Evolutionary conservation across 2,797 vertebrate species (phyloP).

Genomic region (Xenentodon cancila): DNA sequence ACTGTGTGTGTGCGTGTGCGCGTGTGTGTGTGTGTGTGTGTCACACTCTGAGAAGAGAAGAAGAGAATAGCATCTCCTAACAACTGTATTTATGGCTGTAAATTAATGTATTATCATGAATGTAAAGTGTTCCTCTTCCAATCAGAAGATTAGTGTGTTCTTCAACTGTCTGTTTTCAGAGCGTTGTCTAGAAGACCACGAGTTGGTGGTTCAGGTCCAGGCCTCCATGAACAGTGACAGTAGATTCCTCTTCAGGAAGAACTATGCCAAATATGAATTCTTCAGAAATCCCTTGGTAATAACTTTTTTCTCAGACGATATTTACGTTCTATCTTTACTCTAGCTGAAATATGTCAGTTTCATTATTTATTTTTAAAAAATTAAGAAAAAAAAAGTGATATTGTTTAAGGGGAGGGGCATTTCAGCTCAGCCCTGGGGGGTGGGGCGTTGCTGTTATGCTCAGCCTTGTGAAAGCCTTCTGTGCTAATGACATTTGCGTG

Average conservation of each 20-base stretch:
- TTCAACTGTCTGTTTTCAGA: conserved; percentile 77
- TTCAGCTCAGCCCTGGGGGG: no score
- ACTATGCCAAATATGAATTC: conserved; percentile 99
- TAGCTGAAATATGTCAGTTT: conserved; percentile 24
- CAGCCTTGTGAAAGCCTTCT: conserved; percentile 33
- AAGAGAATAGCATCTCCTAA: no score
- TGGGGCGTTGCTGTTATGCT: not conserved
- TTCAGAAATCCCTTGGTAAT: conserved; percentile 94
- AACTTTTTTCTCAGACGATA: conserved; percentile 17
- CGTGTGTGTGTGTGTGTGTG: not conserved
- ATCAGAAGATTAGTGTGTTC: not conserved
- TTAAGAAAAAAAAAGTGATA: not conserved
- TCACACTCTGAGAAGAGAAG: no score
- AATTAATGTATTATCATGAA: no score
- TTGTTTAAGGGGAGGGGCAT: no score
- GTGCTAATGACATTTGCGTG: conserved; percentile 50
- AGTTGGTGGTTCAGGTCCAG: conserved; percentile 93
- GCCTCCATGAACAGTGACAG: conserved; percentile 92
- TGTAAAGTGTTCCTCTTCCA: no score
- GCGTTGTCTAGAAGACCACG: conserved; percentile 95
- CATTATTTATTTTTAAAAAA: not conserved
- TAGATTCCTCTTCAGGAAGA: conserved; percentile 98
- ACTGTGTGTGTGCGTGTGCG: not conserved
- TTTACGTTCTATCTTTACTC: conserved; percentile 3
- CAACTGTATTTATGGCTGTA: no score